Conservation (phyloP, 2,797 vertebrate species). For the Macropus fuliginosus region DNA sequence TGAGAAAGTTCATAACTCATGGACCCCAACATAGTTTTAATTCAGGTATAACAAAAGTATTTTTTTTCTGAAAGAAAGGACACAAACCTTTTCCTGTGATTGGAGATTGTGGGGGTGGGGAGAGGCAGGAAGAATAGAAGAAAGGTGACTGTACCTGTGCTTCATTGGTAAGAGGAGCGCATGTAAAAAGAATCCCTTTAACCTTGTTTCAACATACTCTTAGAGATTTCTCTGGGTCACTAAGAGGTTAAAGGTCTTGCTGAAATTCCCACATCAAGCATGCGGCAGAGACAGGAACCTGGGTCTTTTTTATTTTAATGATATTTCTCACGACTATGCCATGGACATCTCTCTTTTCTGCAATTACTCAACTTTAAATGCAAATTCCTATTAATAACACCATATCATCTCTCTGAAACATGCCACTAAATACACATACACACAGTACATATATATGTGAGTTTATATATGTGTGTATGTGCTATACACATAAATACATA, state of each 20-base stretch:
- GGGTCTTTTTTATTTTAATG: not conserved
- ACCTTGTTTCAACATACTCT: not conserved
- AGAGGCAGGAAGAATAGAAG: not conserved
- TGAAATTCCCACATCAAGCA: not conserved
- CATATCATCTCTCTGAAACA: not conserved
- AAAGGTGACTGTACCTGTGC: not conserved
- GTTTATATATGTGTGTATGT: too few species aligned
- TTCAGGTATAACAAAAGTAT: not conserved
- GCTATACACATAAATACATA: too few species aligned
- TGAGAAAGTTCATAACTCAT: not conserved
- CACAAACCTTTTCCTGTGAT: not conserved
- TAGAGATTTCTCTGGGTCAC: not conserved
- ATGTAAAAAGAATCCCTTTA: not conserved
- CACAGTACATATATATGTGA: too few species aligned
- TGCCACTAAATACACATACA: not conserved
- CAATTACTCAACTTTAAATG: not conserved
- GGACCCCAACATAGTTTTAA: not conserved
- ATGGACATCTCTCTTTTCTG: not conserved
- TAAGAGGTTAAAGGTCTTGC: not conserved
- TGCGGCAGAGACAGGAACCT: not conserved
- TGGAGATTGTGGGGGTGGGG: not conserved
- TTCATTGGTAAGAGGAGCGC: not conserved
- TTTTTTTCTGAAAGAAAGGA: not conserved
- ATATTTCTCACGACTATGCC: not conserved
- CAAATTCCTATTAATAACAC: not conserved